Evolutionary conservation across 2,888 invertebrate genomes (phyloP), one percentile per base, ranked within the genome.

Genomic region (Fragum sueziense): DNA sequence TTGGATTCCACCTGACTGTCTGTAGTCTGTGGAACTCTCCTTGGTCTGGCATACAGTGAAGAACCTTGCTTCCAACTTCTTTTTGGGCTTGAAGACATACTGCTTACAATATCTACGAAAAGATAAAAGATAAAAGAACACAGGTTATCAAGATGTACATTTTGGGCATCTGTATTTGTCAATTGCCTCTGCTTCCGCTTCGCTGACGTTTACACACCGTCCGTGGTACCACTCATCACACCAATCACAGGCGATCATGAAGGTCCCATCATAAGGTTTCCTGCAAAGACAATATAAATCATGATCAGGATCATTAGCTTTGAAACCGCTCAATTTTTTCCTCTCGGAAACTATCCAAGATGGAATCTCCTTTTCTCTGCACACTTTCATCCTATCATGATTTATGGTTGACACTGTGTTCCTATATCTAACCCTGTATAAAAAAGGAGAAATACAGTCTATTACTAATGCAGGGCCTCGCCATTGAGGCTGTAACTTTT

Each of bases 401-500:
- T 80, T 80, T 0, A 25, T 25, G 0, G 71, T 57, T 25, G 72
- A 72, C 2, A 72, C 47, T 0, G 68, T 31, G 20, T 79, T 72
- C 27, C 37, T 51, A 29, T 72, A 6, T 17, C 51, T 57, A 0
- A 80, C 74, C 29, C 68, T 27, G 34, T 70, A 80, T 27, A 82
- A 51, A 14, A 37, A 47, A 25, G 74, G 31, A 0, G 85, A 76
- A 7, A 82, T 4, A 27, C 62, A 73, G 9, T 74, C 62, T 3
- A 72, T 52, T 25, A 85, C 76, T 0, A 85, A 22, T 0, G 47
- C 79, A 1, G 79, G 81, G 0, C 84, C 82, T 33, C 74, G 77
- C 80, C 79, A 82, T 0, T 74, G 80, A 0, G 80, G 70, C 77
- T 79, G 77, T 79, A 0, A 74, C 75, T 0, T 47, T n/a, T n/a